Base-by-base conservation (phyloP, 2,888 invertebrate species). In the Lepas anatifera region DNA sequence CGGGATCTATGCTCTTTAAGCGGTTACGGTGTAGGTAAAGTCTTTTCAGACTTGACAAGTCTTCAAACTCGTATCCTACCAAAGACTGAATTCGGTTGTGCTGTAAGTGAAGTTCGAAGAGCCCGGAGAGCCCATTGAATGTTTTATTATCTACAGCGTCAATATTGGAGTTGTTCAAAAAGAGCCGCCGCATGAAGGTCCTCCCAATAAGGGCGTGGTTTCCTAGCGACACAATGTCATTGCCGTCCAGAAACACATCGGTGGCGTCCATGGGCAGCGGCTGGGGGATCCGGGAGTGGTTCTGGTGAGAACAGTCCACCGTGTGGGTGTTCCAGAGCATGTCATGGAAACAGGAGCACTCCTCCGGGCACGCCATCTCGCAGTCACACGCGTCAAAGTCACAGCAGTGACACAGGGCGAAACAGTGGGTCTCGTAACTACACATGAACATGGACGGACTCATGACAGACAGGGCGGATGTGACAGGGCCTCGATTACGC, bases 331-430 rank as follows among this genome's bases (percentile, higher is more conserved):
- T 88, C 93, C 95, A 95, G 70, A 90, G 88, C 78, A 92, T 90
- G 82, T 96, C 95, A 79, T 94, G 92, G 83, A 93, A 95, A 79
- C 96, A 96, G 72, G 90, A 90, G 83, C 96, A 96, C 80, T 93
- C 92, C 67, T 85, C 86, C 67, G 96, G 96, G 80, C 96, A 96
- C 75, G 91, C 93, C 91, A 95, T 95, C 83, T 95, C 92, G 83
- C 96, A 96, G 82, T 96, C 96, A 83, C 96, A 96, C 69, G 93
- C 93, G 80, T 94, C 95, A 81, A 93, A 96, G 80, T 95, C 94
- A 82, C 96, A 96, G 83, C 96, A 96, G 79, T 93, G 92, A 78
- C 96, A 96, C 73, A 93, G 84, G 22, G 95, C 90, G 80, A 94
- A 95, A 82, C 96, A 96, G 80, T 95, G 93, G 52, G 90, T 89